Base-by-base conservation (phyloP, 92 coral and sea anemone species). In the Montipora capitata region DNA sequence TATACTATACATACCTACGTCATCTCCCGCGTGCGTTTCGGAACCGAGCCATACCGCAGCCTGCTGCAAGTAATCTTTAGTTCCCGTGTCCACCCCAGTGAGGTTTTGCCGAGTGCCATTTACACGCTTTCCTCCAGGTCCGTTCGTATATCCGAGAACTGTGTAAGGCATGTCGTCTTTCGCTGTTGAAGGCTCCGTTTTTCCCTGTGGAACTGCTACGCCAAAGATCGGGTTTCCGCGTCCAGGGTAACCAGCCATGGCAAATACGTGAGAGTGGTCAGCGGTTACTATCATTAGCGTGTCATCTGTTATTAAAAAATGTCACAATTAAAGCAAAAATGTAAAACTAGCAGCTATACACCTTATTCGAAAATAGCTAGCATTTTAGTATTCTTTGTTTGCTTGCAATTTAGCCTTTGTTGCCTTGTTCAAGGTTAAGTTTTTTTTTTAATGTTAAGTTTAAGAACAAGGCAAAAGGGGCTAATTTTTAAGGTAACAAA, bases 151-250 rank as follows among this genome's bases (percentile, higher is more conserved):
- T 5, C 96, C 92, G 16, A 95, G 93, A 0, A 91, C 65, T 27
- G 96, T 94, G 64, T 89, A 92, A 2, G 98, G 96, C 79, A 63
- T 91, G 10, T 74, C 88, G 40, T 91, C 91, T 40, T 54, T 61
- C 4, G 91, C 91, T 39, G 44, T 57, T 2, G 10, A 8, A 1
- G 77, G 77, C 7, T 73, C 40, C 4, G 40, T 45, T 7, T 48
- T 1, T 5, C 15, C 40, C 4, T 2, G 10, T 11, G n/a, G 65
- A 5, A 39, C 51, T 42, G 72, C 87, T 68, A 85, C 41, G 49
- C 96, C 94, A 40, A 95, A 87, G 70, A 95, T 93, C 16, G 98
- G 98, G 65, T 91, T 93, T 40, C 95, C 95, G 40, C 95, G 94
- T 10, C 49, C 59, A 0, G 95, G 94, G 56, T 95, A 84, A 14